phyloP scores from a whole-genome alignment of 2,888 invertebrate genomes.

The Odontomyia ornata region DNA sequence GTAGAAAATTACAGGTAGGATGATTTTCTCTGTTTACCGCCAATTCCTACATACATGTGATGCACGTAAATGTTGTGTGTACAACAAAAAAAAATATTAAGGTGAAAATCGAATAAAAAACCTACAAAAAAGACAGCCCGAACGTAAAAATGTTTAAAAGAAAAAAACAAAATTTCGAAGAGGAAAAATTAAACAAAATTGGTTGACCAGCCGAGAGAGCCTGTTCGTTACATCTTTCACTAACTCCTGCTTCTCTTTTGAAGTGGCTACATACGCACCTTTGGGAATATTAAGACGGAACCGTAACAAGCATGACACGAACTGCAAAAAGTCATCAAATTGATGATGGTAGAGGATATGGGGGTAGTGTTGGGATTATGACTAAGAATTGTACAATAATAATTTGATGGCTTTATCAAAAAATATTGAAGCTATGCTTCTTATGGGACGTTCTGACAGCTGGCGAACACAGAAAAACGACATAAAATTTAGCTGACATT shows the following conservation, averaged over 20 bases:
- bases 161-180: background rate
- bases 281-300: background rate
- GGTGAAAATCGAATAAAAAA: no score
- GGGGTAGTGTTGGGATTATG: background rate
- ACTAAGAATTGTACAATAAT: no score
- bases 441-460: no score
- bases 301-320: background rate
- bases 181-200: background rate
- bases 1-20: constrained; percentile 34
- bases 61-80: background rate
- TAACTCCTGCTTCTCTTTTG: background rate
- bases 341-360: background rate
- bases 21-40: constrained; percentile 8
- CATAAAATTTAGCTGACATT: no score
- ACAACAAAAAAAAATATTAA: no score
- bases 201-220: no score
- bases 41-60: background rate
- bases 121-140: no score
- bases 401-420: no score
- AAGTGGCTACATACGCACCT: background rate
- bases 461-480: no score
- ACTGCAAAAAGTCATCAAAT: background rate
- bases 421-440: no score
- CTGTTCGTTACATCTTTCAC: no score
- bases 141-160: background rate